These are phyloP conservation scores for Epizoanthus rinbou DNA, from an alignment of 92 coral and sea anemone genomes.

Conservation along the genomic window DNA sequence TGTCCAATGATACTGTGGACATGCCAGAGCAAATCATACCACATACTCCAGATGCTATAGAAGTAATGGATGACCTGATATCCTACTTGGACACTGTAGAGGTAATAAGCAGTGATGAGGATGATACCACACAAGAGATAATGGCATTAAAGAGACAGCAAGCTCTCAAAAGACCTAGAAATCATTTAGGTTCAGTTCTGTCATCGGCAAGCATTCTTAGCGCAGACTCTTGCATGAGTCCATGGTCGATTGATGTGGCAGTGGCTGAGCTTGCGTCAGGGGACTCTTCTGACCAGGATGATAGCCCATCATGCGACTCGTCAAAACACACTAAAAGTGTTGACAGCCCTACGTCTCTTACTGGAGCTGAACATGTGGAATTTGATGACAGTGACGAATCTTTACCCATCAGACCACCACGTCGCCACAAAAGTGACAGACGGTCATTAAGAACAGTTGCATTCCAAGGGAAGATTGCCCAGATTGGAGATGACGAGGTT, in stretches of 20 bases:
- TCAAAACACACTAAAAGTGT: conserved; percentile 39
- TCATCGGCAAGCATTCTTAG: conserved; percentile 68
- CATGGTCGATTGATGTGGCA: conserved; percentile 83
- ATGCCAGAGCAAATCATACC: conserved; percentile 28
- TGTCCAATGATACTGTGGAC: conserved; percentile 17
- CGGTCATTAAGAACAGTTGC: conserved; percentile 70
- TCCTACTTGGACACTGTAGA: conserved; percentile 79
- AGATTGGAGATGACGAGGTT: conserved; percentile 77
- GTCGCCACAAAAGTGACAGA: conserved; percentile 76
- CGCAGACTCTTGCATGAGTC: conserved; percentile 79
- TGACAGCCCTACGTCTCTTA: conserved; percentile 31
- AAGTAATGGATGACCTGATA: conserved; percentile 80
- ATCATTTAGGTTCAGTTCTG: conserved; percentile 16
- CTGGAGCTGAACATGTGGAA: conserved; percentile 21
- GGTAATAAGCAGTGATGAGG: conserved; percentile 78
- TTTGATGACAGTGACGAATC: conserved; percentile 40
- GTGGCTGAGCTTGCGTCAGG: conserved; percentile 79
- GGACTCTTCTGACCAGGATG: conserved; percentile 82
- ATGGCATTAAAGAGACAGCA: conserved; percentile 10
- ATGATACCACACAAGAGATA: conserved; percentile 45
- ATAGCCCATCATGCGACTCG: conserved; percentile 42
- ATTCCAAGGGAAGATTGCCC: conserved; percentile 53
- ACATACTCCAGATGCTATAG: conserved; percentile 66
- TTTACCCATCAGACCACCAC: conserved; percentile 80
- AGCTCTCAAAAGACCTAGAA: conserved; percentile 10